phyloP scores from a whole-genome alignment of 1,140 invertebrate genomes.

The Oscheius sp. region DNA sequence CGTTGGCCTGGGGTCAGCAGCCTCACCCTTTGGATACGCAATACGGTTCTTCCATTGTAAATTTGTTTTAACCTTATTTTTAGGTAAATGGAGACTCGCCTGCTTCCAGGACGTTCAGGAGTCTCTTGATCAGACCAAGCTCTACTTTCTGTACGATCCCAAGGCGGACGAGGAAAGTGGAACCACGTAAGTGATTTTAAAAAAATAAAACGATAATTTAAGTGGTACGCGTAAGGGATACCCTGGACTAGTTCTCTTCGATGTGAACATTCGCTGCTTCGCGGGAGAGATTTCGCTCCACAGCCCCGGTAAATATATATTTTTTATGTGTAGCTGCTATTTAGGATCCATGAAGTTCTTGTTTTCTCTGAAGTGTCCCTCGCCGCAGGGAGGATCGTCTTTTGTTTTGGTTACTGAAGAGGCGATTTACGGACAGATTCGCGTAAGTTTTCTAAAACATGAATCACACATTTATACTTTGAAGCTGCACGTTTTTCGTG shows the following conservation, averaged over 20 bases:
- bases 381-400: constrained; percentile 50
- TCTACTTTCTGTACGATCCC: constrained; percentile 60
- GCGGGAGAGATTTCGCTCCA: constrained; percentile 53
- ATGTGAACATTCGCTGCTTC: constrained; percentile 55
- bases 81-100: constrained; percentile 50
- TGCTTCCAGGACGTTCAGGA: constrained; percentile 57
- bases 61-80: not conserved
- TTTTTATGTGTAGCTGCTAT: constrained; percentile 14
- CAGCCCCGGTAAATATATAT: constrained; percentile 45
- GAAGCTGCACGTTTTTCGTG: constrained; percentile 51
- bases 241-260: constrained; percentile 54
- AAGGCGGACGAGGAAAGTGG: constrained; percentile 50
- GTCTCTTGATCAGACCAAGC: constrained; percentile 51
- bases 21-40: constrained; percentile 55
- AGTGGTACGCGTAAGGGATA: constrained; percentile 54
- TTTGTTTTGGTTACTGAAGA: constrained; percentile 53
- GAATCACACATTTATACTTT: constrained; percentile 12
- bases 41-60: constrained; percentile 20
- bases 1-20: constrained; percentile 58
- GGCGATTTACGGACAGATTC: constrained; percentile 54
- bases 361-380: constrained; percentile 50
- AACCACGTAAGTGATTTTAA: constrained; percentile 15
- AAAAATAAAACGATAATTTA: constrained; percentile 38
- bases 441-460: constrained; percentile 11
- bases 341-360: constrained; percentile 55